Base-by-base conservation (phyloP, 2,797 vertebrate species). In the Rhynchonycteris naso region DNA sequence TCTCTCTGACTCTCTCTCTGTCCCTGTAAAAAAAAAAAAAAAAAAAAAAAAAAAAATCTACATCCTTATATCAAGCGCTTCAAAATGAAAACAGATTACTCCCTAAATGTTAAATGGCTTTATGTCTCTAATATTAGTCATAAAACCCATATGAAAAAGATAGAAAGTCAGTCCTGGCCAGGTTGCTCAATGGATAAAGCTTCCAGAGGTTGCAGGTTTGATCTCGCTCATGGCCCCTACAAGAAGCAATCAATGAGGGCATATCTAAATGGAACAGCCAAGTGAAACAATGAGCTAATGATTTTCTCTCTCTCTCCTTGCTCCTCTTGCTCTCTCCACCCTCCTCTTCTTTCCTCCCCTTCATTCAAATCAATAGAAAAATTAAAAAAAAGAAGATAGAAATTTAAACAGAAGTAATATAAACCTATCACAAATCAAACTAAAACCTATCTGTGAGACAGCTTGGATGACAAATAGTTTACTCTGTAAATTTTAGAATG, bases 391-490 rank as follows among this genome's bases (percentile, higher is more conserved):
- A n/a, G n/a, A 43, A 43, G 97, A 98, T 97, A 98, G 97, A 98
- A 98, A 98, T 98, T 97, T 96, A 96, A 97, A 98, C 95, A 98
- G 98, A 98, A 97, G 98, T 98, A 98, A 98, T 98, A 99, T 98
- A 98, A 98, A 97, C 97, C 97, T 98, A 97, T 98, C 97, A 98
- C 71, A 98, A 98, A 98, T 98, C 97, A 98, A 98, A 98, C 96
- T 98, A 98, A 98, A 99, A 98, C 4, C 98, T 98, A 98, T 98
- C 96, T 97, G 97, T 97, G 98, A 98, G 98, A 98, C 97, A 98
- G 98, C 97, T 98, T 97, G 98, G 97, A 97, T 98, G 98, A 98
- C 98, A 98, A 98, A 98, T 98, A 98, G 98, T 98, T 98, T 98
- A 98, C 98, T 98, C 98, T 98, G 97, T 98, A 98, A 97, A 98